These are phyloP conservation scores for Crocuta crocuta DNA, from an alignment of 2,113 vertebrate genomes.

Conservation along the genomic window DNA sequence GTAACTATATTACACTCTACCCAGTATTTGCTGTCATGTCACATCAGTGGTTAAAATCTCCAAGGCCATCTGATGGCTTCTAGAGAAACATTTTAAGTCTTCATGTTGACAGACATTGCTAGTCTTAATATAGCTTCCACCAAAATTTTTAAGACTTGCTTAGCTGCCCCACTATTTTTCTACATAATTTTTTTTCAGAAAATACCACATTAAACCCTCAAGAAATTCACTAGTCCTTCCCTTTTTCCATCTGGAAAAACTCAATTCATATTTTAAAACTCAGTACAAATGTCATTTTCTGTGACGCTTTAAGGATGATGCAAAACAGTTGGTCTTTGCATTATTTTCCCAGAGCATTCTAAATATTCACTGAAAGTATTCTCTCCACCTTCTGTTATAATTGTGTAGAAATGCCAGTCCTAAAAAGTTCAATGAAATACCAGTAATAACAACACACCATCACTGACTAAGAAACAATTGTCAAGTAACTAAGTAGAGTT, in stretches of 20 bases:
- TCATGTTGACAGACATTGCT: background rate
- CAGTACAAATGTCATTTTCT: background rate
- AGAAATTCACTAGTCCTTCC: background rate
- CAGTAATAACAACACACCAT: background rate
- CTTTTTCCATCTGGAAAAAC: background rate
- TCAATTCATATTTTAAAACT: constrained; percentile 33
- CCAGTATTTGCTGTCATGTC: background rate
- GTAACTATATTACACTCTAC: background rate
- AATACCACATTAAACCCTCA: background rate
- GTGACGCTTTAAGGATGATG: background rate
- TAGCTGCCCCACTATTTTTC: background rate
- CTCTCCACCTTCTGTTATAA: background rate
- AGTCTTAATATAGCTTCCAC: background rate
- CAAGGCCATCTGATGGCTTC: background rate
- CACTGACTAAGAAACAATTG: background rate
- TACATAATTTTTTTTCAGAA: background rate
- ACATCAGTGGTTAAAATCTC: background rate
- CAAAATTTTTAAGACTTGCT: background rate
- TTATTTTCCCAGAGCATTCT: background rate
- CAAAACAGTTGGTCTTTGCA: background rate
- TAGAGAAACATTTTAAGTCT: background rate
- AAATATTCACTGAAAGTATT: background rate
- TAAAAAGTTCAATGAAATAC: background rate
- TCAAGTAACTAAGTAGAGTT: background rate
- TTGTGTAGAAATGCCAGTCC: background rate